Evolutionary conservation across 1,140 invertebrate genomes (phyloP).

Genomic region (Eupristina koningsbergeri): DNA sequence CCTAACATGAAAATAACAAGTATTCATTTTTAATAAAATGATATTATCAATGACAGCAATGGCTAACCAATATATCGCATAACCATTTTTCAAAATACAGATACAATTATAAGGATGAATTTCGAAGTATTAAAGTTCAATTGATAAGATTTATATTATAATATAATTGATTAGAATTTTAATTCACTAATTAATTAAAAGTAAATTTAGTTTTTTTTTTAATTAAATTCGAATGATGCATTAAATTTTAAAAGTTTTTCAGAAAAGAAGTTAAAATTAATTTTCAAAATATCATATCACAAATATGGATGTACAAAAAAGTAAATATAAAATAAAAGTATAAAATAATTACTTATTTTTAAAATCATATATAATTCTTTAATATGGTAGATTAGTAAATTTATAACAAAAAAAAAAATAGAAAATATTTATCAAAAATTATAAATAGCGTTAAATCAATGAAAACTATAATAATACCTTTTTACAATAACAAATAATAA

Average conservation of each 20-base stretch:
- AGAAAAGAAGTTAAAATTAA: constrained; percentile 11
- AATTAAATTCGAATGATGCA: neutral
- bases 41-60: too few relatives aligned
- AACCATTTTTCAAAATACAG: too few relatives aligned
- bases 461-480: constrained; percentile 10
- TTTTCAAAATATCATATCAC: constrained; percentile 40
- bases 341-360: constrained; percentile 19
- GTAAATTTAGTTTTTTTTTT: neutral
- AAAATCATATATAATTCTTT: constrained; percentile 48
- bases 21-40: neutral
- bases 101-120: too few relatives aligned
- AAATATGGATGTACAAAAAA: constrained; percentile 46
- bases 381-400: constrained; percentile 30
- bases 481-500: too few relatives aligned
- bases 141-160: neutral
- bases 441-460: constrained; percentile 33
- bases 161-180: neutral
- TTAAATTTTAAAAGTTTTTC: neutral
- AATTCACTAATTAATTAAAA: neutral
- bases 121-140: too few relatives aligned
- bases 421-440: constrained; percentile 37
- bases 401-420: neutral
- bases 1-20: constrained; percentile 31
- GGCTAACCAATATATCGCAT: too few relatives aligned
- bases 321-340: constrained; percentile 28